Evolutionary conservation across 2,113 vertebrate genomes (phyloP).

Genomic region (Electrona antarctica): DNA sequence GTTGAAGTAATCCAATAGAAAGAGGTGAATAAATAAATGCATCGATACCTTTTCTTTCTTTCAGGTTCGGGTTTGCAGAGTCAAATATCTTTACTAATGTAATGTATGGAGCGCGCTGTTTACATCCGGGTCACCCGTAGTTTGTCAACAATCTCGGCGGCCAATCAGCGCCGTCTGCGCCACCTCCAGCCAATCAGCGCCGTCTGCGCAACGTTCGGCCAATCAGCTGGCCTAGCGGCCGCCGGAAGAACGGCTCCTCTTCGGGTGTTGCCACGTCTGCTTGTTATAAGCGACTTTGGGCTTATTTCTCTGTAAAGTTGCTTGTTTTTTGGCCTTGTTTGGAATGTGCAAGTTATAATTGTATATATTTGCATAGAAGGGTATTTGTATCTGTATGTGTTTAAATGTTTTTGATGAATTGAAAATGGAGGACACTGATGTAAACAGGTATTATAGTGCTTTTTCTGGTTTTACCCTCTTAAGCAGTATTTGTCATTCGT

Average conservation of each 20-base stretch:
- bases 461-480: too few species aligned
- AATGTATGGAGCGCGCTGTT: background rate
- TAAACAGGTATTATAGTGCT: fast-evolving
- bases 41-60: conserved; percentile 39
- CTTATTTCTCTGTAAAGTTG: too few species aligned
- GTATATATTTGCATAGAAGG: too few species aligned
- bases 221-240: conserved; percentile 19
- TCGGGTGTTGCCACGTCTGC: background rate
- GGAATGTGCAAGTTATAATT: too few species aligned
- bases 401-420: background rate
- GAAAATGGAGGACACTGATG: too few species aligned
- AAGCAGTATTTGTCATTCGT: too few species aligned
- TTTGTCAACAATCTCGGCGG: background rate
- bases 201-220: background rate
- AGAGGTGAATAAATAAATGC: background rate
- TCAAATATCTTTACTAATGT: too few species aligned
- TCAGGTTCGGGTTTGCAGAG: background rate
- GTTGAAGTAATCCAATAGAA: too few species aligned
- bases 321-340: too few species aligned
- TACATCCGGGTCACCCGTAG: conserved; percentile 62
- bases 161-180: too few species aligned
- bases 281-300: too few species aligned
- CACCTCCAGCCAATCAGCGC: conserved; percentile 57
- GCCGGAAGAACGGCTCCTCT: conserved; percentile 54
- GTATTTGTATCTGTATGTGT: background rate